Conservation (phyloP, 1,140 invertebrate genomes). For the Lucilia sericata region DNA sequence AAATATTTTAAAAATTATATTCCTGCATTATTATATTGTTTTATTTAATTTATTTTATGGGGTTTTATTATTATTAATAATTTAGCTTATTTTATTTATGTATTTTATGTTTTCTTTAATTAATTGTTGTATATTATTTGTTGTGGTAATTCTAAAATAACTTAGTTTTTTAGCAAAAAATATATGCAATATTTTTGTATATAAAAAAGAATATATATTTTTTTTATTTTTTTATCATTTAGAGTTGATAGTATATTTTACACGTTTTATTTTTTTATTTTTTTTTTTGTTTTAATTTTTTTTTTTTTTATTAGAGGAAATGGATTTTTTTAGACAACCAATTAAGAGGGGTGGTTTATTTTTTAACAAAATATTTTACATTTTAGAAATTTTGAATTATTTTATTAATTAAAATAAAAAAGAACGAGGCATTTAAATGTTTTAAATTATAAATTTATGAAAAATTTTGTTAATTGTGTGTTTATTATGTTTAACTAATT, state of each 20-base stretch:
- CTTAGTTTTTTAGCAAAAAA: slow-evolving; percentile 36
- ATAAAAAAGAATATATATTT: slow-evolving; percentile 29
- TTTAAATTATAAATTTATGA: slow-evolving; percentile 12
- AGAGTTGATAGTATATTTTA: slow-evolving; percentile 1
- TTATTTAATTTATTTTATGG: neutral
- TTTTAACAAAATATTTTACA: neutral
- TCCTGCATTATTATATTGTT: slow-evolving; percentile 26
- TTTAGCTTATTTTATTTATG: slow-evolving; percentile 17
- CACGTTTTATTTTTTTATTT: neutral
- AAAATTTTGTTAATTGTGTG: slow-evolving; percentile 26
- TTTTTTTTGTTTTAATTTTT: too few species aligned
- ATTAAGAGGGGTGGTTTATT: neutral
- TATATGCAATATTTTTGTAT: slow-evolving; percentile 37
- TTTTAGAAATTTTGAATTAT: neutral
- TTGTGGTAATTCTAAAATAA: slow-evolving; percentile 41
- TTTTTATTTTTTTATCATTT: slow-evolving; percentile 15
- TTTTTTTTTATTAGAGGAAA: neutral
- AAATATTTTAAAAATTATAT: slow-evolving; percentile 6
- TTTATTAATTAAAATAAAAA: neutral
- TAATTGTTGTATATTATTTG: slow-evolving; percentile 32
- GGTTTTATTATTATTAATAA: neutral
- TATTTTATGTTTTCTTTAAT: neutral
- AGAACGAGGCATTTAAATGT: neutral
- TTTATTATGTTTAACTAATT: slow-evolving; percentile 10
- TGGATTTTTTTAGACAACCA: neutral